A percentile compares a stretch with the other conserved stretches of the same genome.
Evolutionary conservation across 2,113 vertebrate genomes (phyloP).

Genomic region (Antechinus stuartii): DNA sequence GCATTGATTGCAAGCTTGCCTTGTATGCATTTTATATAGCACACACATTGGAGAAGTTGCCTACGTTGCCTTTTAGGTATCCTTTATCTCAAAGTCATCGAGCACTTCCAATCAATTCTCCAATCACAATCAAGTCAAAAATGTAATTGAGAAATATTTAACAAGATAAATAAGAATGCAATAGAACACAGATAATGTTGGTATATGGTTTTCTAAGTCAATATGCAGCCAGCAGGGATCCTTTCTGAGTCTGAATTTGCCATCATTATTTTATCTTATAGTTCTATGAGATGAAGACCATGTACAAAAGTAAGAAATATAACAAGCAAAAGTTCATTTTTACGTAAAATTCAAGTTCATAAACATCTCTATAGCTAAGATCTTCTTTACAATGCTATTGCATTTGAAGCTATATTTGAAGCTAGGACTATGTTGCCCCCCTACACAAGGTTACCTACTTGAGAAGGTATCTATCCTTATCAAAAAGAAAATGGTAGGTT

Average conservation of each 20-base stretch:
- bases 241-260: neutral
- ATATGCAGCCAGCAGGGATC: neutral
- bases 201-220: neutral
- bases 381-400: neutral
- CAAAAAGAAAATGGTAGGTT: neutral
- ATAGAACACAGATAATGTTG: neutral
- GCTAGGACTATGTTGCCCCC: neutral
- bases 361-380: neutral
- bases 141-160: neutral
- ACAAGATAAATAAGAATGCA: neutral
- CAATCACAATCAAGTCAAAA: neutral
- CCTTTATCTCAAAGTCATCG: neutral
- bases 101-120: neutral
- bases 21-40: neutral
- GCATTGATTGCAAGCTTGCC: neutral
- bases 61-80: neutral
- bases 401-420: neutral
- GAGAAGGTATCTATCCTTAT: neutral
- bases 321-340: neutral
- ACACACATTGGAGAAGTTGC: neutral
- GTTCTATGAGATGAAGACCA: neutral
- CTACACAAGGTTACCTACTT: neutral
- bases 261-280: neutral
- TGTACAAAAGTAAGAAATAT: neutral
- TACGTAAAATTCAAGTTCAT: neutral